Percentiles rank a stretch among this genome's conserved stretches.
Conservation (phyloP, 1,140 invertebrate species). For the Papilio polyxenes region DNA sequence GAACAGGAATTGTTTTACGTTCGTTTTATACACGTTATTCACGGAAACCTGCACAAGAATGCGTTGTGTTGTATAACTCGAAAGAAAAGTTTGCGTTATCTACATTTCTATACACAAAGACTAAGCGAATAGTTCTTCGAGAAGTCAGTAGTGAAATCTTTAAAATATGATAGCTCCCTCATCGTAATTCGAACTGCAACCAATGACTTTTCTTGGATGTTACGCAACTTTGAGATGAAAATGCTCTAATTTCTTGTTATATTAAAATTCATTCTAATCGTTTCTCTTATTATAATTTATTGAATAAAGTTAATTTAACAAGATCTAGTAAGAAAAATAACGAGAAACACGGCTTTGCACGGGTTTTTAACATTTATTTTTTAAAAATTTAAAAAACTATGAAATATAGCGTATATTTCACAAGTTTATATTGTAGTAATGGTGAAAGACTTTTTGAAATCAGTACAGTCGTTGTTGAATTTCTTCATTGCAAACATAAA, state of each 20-base stretch:
- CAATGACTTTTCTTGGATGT: background rate
- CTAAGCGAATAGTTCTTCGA: background rate
- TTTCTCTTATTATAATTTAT: background rate
- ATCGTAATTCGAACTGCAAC: background rate
- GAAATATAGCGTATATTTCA: too few relatives aligned
- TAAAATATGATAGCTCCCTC: background rate
- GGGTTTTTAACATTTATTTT: too few relatives aligned
- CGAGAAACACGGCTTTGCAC: too few relatives aligned
- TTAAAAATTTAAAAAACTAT: too few relatives aligned
- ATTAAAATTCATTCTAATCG: background rate
- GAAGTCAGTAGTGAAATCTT: background rate
- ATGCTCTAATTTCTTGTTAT: background rate
- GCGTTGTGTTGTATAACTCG: constrained; percentile 13
- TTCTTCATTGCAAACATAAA: too few relatives aligned
- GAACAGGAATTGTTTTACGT: background rate
- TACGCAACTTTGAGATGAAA: background rate
- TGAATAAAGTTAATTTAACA: too few relatives aligned
- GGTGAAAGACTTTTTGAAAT: too few relatives aligned
- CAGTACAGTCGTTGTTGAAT: too few relatives aligned
- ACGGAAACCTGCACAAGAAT: constrained; percentile 34
- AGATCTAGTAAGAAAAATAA: too few relatives aligned
- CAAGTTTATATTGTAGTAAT: too few relatives aligned
- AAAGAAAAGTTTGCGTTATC: constrained; percentile 15
- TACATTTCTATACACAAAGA: background rate
- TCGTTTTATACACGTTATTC: constrained; percentile 5